Percentiles rank a stretch among this genome's conserved stretches.
These are phyloP conservation scores for Leucopsar rothschildi DNA, from an alignment of 2,113 vertebrate species.

Conservation along the genomic window DNA sequence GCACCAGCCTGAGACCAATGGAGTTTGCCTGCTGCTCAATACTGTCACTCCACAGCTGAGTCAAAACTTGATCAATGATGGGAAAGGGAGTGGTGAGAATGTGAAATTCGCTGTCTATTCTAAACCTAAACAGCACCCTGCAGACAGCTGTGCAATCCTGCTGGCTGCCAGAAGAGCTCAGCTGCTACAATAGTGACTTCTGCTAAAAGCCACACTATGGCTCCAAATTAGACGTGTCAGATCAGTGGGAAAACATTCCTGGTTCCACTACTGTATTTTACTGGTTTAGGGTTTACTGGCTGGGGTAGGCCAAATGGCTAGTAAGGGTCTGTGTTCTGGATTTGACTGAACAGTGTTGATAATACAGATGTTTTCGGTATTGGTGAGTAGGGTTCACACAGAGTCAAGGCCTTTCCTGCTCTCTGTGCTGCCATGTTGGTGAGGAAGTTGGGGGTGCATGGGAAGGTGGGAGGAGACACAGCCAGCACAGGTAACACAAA, in stretches of 20 bases:
- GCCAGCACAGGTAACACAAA: background rate
- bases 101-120: background rate
- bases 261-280: background rate
- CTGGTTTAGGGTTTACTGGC: background rate
- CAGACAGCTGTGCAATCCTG: background rate
- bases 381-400: background rate
- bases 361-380: background rate
- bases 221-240: background rate
- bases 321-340: background rate
- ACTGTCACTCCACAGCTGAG: background rate
- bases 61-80: background rate
- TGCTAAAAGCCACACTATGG: background rate
- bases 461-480: background rate
- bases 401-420: background rate
- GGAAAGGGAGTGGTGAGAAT: background rate
- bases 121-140: background rate
- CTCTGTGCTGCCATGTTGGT: accelerated
- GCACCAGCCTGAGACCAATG: background rate
- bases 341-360: background rate
- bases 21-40: background rate
- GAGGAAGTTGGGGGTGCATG: accelerated
- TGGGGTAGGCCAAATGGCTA: background rate
- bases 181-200: background rate
- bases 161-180: background rate
- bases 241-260: background rate